Evolutionary conservation across 2,113 vertebrate genomes (phyloP).

Genomic region (Crypturellus undulatus): DNA sequence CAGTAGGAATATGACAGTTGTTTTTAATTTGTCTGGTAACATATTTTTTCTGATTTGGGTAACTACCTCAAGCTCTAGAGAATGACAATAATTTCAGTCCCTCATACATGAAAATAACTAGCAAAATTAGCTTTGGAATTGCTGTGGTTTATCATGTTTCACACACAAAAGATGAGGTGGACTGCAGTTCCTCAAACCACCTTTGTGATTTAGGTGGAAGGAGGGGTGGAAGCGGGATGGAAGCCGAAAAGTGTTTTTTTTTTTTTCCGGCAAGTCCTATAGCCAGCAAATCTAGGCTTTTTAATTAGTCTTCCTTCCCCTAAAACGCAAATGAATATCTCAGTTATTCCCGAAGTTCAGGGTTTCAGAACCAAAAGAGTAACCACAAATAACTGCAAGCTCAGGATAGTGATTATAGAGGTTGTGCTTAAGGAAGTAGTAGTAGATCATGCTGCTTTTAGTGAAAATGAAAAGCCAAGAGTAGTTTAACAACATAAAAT

Average conservation of each 20-base stretch:
- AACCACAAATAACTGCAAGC: not conserved
- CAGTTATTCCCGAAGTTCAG: not conserved
- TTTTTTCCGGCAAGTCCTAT: not conserved
- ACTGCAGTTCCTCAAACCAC: not conserved
- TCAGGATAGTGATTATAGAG: not conserved
- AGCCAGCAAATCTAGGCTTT: not conserved
- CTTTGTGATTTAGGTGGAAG: not conserved
- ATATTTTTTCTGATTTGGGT: not conserved
- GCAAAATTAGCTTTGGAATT: not conserved
- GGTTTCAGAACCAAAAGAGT: not conserved
- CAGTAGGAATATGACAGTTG: not conserved
- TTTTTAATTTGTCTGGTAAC: not conserved
- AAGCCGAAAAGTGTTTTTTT: not conserved
- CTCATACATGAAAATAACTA: not conserved
- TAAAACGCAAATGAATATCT: not conserved
- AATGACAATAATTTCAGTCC: not conserved
- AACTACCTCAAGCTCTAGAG: not conserved
- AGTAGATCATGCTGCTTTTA: not conserved
- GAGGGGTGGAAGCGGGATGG: not conserved
- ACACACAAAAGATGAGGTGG: not conserved
- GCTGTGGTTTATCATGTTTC: not conserved
- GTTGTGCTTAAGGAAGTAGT: not conserved
- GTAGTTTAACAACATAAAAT: not conserved
- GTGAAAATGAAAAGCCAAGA: not conserved
- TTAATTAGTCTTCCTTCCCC: not conserved